A percentile compares a stretch with the other conserved stretches of the same genome.
phyloP scores from a whole-genome alignment of 2,888 invertebrate species.

The Oligia latruncula region DNA sequence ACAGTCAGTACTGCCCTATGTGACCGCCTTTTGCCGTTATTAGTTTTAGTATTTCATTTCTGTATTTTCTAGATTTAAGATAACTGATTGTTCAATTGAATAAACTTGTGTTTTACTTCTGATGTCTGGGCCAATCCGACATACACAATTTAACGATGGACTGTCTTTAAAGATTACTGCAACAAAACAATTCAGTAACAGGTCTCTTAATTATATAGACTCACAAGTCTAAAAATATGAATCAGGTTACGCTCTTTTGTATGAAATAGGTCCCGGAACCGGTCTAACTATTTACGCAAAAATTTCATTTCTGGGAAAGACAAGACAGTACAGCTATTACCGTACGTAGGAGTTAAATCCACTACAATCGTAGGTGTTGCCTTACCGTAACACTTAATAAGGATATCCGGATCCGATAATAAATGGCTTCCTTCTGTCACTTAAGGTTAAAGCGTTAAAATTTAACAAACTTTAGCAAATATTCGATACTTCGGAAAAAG shows the following conservation, averaged over 20 bases:
- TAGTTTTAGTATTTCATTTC: no score
- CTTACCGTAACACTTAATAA: conserved; percentile 56
- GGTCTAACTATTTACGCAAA: background rate
- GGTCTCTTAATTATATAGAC: conserved; percentile 2
- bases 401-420: conserved; percentile 61
- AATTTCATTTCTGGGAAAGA: conserved; percentile 5
- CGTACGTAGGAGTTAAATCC: conserved; percentile 19
- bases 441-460: conserved; percentile 35
- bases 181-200: background rate
- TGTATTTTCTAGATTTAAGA: no score
- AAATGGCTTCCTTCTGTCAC: conserved; percentile 54
- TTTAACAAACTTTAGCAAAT: conserved; percentile 7
- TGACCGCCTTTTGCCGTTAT: no score
- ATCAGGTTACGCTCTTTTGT: background rate
- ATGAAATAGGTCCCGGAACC: background rate
- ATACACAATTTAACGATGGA: background rate
- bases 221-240: background rate
- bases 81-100: no score
- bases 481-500: background rate
- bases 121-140: no score
- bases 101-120: no score
- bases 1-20: no score
- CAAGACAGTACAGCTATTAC: conserved; percentile 19
- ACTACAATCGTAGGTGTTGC: conserved; percentile 30
- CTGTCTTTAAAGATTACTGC: background rate